A percentile compares a stretch with the other conserved stretches of the same genome.
These are phyloP conservation scores for Cossypha dichroa DNA, from an alignment of 2,797 vertebrate species.

Conservation along the genomic window DNA sequence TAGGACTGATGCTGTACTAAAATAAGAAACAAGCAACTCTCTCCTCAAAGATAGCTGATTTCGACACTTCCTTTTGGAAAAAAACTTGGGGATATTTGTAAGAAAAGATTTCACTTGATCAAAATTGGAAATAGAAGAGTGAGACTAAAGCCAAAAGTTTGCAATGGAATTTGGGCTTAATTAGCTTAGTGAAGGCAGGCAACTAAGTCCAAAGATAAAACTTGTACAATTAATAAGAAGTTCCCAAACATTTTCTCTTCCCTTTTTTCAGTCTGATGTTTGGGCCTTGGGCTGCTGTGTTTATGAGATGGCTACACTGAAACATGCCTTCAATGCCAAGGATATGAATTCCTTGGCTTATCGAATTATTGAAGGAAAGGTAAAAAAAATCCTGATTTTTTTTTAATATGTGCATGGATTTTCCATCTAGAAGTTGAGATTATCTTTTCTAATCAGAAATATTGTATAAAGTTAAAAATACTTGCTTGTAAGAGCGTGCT, in stretches of 20 bases:
- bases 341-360: conserved; percentile 99
- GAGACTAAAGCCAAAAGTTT: not conserved
- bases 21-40: not conserved
- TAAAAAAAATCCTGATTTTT: conserved; percentile 49
- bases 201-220: not conserved
- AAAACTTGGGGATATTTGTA: not conserved
- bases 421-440: not conserved
- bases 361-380: conserved; percentile 97
- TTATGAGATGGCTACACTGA: conserved; percentile 96
- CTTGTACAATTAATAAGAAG: not conserved
- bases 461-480: not conserved
- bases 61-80: not conserved
- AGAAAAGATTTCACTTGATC: not conserved
- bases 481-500: accelerated
- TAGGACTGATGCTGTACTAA: not conserved
- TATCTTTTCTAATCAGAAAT: not conserved
- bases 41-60: not conserved
- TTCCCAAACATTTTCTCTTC: not conserved
- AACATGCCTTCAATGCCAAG: conserved; percentile 97
- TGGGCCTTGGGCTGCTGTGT: conserved; percentile 98
- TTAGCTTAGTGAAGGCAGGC: not conserved
- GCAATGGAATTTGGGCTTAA: not conserved
- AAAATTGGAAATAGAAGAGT: not conserved
- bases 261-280: conserved; percentile 88
- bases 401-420: not conserved